phyloP scores from a whole-genome alignment of 2,113 vertebrate species.

The Dasypus novemcinctus region DNA sequence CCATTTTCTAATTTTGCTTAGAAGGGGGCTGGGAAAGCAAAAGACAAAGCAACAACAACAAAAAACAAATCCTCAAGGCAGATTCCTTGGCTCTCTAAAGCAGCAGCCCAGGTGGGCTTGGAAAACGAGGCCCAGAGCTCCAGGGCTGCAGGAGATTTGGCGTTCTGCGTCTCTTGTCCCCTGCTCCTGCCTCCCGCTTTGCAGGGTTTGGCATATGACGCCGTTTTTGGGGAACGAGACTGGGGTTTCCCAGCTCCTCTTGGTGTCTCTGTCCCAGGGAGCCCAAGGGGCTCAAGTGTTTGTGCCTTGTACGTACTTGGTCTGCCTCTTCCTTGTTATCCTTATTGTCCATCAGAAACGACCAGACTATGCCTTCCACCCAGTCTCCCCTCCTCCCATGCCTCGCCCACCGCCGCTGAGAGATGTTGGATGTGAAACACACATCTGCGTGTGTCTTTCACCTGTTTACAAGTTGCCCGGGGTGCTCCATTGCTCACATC shows the following conservation, averaged over 20 bases:
- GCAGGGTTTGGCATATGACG: background rate
- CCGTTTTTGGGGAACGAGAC: background rate
- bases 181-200: background rate
- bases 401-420: background rate
- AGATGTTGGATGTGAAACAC: background rate
- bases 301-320: background rate
- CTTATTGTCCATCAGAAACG: background rate
- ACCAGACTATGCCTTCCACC: background rate
- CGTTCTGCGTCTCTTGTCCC: background rate
- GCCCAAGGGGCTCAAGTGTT: background rate
- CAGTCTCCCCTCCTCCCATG: background rate
- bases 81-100: background rate
- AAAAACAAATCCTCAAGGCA: background rate
- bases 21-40: background rate
- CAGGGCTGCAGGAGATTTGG: background rate
- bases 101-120: background rate
- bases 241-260: background rate
- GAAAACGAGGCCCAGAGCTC: background rate
- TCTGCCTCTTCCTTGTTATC: background rate
- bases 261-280: background rate
- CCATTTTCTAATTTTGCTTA: background rate
- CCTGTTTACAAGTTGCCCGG: background rate
- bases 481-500: background rate
- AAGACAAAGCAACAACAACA: background rate
- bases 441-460: background rate